These are phyloP conservation scores for Peromyscus californicus DNA, from an alignment of 2,113 vertebrate species.

Conservation along the genomic window DNA sequence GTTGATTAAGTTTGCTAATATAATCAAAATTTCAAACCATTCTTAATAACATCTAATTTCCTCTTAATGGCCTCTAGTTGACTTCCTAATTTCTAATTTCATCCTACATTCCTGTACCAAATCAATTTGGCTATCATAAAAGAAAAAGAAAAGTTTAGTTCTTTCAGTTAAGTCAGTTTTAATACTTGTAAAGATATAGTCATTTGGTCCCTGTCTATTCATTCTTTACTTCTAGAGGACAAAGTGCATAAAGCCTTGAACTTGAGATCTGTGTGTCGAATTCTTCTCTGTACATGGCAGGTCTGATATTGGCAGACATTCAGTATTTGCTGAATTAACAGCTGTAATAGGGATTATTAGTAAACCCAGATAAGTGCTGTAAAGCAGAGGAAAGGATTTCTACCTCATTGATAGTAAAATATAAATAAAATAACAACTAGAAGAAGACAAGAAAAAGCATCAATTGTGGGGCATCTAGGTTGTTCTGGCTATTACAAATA, in stretches of 20 bases:
- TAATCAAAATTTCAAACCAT: slow-evolving; percentile 3
- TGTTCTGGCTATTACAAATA: too few relatives aligned
- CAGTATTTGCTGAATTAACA: not conserved
- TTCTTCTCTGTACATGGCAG: not conserved
- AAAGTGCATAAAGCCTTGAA: not conserved
- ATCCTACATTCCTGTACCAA: not conserved
- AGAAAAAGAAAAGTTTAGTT: not conserved
- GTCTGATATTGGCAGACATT: not conserved
- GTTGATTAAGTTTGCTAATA: not conserved
- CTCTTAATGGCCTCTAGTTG: not conserved
- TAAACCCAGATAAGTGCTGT: not conserved
- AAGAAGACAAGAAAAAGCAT: not conserved
- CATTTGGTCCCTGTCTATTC: not conserved
- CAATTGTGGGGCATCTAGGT: too few relatives aligned
- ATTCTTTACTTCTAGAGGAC: not conserved
- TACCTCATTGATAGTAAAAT: not conserved
- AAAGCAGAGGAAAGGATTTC: not conserved
- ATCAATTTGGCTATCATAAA: not conserved
- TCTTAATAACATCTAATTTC: not conserved
- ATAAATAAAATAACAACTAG: not conserved
- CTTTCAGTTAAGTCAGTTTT: not conserved
- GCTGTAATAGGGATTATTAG: not conserved
- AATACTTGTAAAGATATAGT: not conserved
- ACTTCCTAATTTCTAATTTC: not conserved
- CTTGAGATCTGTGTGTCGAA: not conserved